Conservation (phyloP, 2,113 vertebrate genomes). For the Ondatra zibethicus region DNA sequence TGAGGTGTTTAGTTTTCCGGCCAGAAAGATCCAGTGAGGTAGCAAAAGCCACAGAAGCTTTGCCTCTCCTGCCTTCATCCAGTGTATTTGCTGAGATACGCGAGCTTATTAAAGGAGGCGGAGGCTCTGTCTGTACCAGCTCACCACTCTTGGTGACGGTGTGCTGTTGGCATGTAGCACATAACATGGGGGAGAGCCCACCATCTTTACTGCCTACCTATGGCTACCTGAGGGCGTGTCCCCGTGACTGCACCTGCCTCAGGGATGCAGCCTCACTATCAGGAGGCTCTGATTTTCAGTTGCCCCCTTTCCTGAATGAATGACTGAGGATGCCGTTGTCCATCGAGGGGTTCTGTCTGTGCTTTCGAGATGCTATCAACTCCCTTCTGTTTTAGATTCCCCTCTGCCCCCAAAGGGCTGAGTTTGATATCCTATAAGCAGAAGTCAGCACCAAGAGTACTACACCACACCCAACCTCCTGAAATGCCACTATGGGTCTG, state of each 20-base stretch:
- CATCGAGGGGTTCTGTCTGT: background rate
- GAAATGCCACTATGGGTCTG: background rate
- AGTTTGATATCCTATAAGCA: background rate
- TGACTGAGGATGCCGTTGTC: background rate
- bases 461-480: conserved; percentile 52
- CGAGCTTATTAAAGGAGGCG: background rate
- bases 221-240: background rate
- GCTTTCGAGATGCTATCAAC: background rate
- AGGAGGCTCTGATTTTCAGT: background rate
- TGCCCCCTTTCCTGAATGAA: background rate
- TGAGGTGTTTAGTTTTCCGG: background rate
- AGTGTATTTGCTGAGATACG: background rate
- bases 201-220: background rate
- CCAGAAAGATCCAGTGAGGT: background rate
- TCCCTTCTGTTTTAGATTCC: background rate
- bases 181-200: background rate
- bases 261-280: background rate
- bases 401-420: background rate
- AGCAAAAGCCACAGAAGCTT: background rate
- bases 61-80: background rate
- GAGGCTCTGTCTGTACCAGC: fast-evolving
- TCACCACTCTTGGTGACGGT: background rate
- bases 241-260: fast-evolving
- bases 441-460: conserved; percentile 47
- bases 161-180: background rate